Evolutionary conservation across 2,888 invertebrate genomes (phyloP), one percentile per base, ranked within the genome.

Genomic region (Melangyna quadrimaculata): DNA sequence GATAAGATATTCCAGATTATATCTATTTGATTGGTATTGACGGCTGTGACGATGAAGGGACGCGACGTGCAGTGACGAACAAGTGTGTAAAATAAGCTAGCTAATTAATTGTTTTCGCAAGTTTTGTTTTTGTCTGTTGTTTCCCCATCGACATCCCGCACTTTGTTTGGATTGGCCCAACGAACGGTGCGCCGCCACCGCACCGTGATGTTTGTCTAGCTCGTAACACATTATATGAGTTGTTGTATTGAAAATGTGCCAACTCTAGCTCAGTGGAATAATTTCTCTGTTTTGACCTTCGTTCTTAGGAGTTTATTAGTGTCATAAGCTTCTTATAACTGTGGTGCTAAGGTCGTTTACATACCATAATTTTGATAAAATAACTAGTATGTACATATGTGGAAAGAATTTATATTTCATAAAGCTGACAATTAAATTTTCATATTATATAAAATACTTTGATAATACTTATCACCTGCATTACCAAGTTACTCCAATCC

Each of bases 1-100:
- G 81, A 81, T 81, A 77, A 81, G 75, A 40, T 65, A 81, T 17
- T 32, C 22, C 19, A 51, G 71, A 10, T 48, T 48, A 70, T 75
- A 55, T 57, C 43, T 55, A n/a, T 22, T 57, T 19, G 29, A 51
- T 70, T 53, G 29, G 19, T 65, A 75, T 70, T 75, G 37, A 53
- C 43, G 43, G 35, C 35, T 22, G n/a, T 29, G 29, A 17, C 45
- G 4, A 45, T 45, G 4, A n/a, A n/a, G n/a, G n/a, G n/a, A n/a
- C n/a, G n/a, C n/a, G 45, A 19, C 29, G 45, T 29, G 32, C 27
- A 3, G n/a, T 24, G 61, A 40, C 40, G n/a, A 45, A 65, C 17
- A 14, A 45, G 29, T 43, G 45, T 12, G 17, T 43, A 27, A 24
- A 63, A 43, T 37, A 37, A 59, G 35, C 63, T 12, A 45, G 65